Evolutionary conservation across 2,888 invertebrate species (phyloP).

Genomic region (Drymonia ruficornis): DNA sequence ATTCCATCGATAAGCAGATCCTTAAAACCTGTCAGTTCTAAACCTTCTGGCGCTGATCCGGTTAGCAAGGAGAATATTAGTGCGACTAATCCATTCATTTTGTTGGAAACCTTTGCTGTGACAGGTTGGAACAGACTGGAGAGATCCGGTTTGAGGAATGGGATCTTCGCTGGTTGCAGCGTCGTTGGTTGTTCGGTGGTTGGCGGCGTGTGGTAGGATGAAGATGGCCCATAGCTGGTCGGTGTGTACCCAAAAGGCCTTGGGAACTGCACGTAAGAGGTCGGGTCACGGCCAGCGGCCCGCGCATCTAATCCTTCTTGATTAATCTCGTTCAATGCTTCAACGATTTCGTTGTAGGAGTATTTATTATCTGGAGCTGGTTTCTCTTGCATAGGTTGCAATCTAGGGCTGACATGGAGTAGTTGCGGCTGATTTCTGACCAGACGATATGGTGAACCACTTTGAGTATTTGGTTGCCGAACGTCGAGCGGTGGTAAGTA

Average conservation of each 20-base stretch:
- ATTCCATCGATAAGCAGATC: conserved; percentile 69
- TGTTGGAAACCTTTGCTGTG: conserved; percentile 57
- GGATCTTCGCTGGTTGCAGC: conserved; percentile 37
- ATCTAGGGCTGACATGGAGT: conserved; percentile 25
- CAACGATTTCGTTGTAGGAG: conserved; percentile 39
- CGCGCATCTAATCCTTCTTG: conserved; percentile 38
- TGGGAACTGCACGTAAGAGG: conserved; percentile 19
- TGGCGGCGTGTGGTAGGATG: conserved; percentile 30
- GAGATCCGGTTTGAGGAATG: conserved; percentile 48
- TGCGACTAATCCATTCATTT: conserved; percentile 64
- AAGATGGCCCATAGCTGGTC: conserved; percentile 29
- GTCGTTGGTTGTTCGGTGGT: conserved; percentile 28
- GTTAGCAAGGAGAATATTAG: conserved; percentile 62
- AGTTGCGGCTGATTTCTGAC: conserved; percentile 16
- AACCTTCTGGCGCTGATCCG: conserved; percentile 54
- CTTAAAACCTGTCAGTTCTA: conserved; percentile 62
- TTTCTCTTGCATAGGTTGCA: conserved; percentile 17
- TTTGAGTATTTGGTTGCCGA: conserved; percentile 31
- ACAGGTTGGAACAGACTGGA: conserved; percentile 58
- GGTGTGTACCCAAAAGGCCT: conserved; percentile 18
- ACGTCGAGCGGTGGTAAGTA: conserved; percentile 53
- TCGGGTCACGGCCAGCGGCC: conserved; percentile 26
- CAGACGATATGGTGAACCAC: conserved; percentile 11
- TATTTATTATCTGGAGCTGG: conserved; percentile 16
- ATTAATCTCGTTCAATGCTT: conserved; percentile 46